Evolutionary conservation across 2,888 invertebrate species (phyloP), one percentile per base, ranked within the genome.

Genomic region (Nysson spinosus): DNA sequence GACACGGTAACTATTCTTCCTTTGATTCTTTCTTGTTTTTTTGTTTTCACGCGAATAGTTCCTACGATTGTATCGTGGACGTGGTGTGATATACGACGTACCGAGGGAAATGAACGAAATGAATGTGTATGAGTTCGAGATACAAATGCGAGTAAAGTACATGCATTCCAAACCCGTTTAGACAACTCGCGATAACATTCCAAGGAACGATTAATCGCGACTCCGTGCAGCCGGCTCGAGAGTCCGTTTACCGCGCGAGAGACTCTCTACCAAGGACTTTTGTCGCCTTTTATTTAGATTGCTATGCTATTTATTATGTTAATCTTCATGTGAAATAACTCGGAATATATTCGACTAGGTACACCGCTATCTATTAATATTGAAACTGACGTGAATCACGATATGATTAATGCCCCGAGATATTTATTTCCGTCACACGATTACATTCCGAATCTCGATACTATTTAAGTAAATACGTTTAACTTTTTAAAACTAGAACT

Each of bases 141-240:
- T 40, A 34, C 20, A 51, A 32, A 62, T 32, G 19, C 24, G 37
- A 44, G 39, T 56, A 49, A 40, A 20, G 51, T 49, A 52, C 32
- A 34, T 43, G 35, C 58, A 66, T 49, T 66, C 52, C 52, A 58
- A 65, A 49, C 51, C 57, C 52, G 66, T 57, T 66, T 49, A 58
- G 57, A 65, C 64, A 61, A 62, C 39, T 40, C 34, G 44, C 47
- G 66, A 66, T 66, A 66, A 66, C 58, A 52, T 66, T 57, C 66
- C 39, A 17, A 40, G 57, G 39, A 47, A 58, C 51, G 58, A 66
- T 66, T 67, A 67, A 67, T 54, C 52, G 39, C 44, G 43, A 44
- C 39, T 37, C 24, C 39, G 46, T 12, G 40, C 26, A 14, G 28
- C 16, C 39, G 16, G 14, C 24, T 26, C 32, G 12, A 20, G 26